phyloP scores from a whole-genome alignment of 2,888 invertebrate species.

The Drosophila paramelanica region DNA sequence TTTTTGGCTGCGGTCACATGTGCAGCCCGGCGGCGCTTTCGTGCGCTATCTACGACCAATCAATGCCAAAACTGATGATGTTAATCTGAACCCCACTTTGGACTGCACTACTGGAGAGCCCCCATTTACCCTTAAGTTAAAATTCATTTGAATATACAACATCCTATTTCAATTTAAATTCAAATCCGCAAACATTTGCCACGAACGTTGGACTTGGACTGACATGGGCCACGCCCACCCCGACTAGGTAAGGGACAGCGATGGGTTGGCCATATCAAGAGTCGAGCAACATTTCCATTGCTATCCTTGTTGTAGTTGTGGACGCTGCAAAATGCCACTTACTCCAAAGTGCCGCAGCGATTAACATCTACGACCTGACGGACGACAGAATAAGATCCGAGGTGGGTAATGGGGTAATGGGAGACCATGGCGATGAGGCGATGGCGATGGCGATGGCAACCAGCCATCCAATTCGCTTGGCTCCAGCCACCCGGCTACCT shows the following conservation, averaged over 20 bases:
- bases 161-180: conserved; percentile 84
- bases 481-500: conserved; percentile 39
- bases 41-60: conserved; percentile 80
- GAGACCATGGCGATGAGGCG: conserved; percentile 22
- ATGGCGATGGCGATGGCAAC: conserved; percentile 23
- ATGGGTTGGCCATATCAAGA: conserved; percentile 52
- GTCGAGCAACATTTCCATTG: conserved; percentile 42
- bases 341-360: conserved; percentile 79
- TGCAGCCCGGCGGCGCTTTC: conserved; percentile 60
- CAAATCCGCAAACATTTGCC: conserved; percentile 83
- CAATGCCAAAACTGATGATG: conserved; percentile 83
- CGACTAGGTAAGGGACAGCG: conserved; percentile 36
- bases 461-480: conserved; percentile 41
- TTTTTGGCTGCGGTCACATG: conserved; percentile 64
- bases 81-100: conserved; percentile 73
- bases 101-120: conserved; percentile 27
- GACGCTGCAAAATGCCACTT: conserved; percentile 77
- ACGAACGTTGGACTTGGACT: conserved; percentile 65
- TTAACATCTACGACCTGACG: conserved; percentile 79
- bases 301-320: conserved; percentile 44
- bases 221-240: conserved; percentile 68
- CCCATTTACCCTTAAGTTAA: conserved; percentile 81
- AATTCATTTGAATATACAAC: conserved; percentile 83
- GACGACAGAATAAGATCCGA: conserved; percentile 30
- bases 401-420: conserved; percentile 13